Base-by-base conservation (phyloP, 2,888 invertebrate genomes). In the Meganola albula region DNA sequence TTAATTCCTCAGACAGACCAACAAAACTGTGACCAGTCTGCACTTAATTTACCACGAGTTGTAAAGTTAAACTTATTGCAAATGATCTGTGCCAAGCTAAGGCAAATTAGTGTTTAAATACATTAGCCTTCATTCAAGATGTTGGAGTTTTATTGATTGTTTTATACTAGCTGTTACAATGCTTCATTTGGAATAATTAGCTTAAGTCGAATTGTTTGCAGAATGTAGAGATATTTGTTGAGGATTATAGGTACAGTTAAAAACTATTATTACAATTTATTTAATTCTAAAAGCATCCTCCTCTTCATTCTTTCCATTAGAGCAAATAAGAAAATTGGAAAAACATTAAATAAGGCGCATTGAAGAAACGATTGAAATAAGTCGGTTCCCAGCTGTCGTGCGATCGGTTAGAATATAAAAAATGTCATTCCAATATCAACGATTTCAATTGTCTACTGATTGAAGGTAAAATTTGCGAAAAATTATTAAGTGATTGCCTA, bases 341-440 rank as follows among this genome's bases (percentile, higher is more conserved):
- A 42, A 49, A 63, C 76, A 77, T 77, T 62, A 64, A 64, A 75
- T 73, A 52, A 53, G 34, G 52, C 63, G 49, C 60, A 53, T 72
- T 70, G 53, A 58, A 59, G 58, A 58, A 58, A 61, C 27, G 57
- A 54, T 37, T 58, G 53, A 44, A 61, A 55, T 48, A 54, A 55
- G 51, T 29, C 24, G 20, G 10, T 35, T 25, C 70, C 63, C 78
- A 77, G 74, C 71, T 77, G 79, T 42, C 50, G 36, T 34, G 43
- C 41, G 38, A 48, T 44, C 43, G 48, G 48, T 48, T 49, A 48
- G 50, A 58, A 59, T 43, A 48, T 48, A 46, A 58, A 57, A 56
- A 58, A 54, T 47, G 48, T 48, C 53, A 58, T 51, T 50, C 48
- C 42, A 44, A 55, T 54, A 51, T 40, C 27, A 40, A 31, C 55